Conservation (phyloP, 1,140 invertebrate species). For the Lerema accius region DNA sequence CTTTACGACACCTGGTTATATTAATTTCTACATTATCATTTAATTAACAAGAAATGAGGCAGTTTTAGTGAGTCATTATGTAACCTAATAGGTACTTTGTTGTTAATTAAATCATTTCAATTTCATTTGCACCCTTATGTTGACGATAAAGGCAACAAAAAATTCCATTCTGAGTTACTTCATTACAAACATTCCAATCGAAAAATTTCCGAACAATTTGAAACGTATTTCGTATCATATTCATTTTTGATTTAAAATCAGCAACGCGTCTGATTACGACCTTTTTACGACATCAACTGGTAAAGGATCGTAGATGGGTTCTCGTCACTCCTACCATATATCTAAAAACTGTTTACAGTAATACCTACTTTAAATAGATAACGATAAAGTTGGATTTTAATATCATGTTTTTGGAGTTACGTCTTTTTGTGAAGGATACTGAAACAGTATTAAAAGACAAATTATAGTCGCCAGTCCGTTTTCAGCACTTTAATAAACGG, state of each 20-base stretch:
- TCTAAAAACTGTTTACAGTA: not conserved
- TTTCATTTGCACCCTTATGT: not conserved
- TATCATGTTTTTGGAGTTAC: not conserved
- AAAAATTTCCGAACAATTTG: slow-evolving; percentile 8
- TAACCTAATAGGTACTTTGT: not conserved
- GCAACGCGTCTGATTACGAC: slow-evolving; percentile 24
- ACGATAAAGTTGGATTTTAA: not conserved
- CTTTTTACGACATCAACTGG: slow-evolving; percentile 27
- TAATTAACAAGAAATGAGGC: too few species aligned
- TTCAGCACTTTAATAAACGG: slow-evolving; percentile 26
- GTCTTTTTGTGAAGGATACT: not conserved
- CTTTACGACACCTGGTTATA: too few species aligned
- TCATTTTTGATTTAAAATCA: slow-evolving; percentile 29
- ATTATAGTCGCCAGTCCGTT: slow-evolving; percentile 27
- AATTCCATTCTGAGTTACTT: not conserved
- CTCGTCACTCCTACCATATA: not conserved
- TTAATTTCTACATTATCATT: too few species aligned
- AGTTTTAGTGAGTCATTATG: too few species aligned
- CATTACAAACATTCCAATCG: slow-evolving; percentile 1
- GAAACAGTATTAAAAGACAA: slow-evolving; percentile 23
- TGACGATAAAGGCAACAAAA: not conserved
- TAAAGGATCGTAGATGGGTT: not conserved
- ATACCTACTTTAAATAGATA: not conserved
- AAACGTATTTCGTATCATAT: slow-evolving; percentile 19
- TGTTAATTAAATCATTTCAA: not conserved